Base-by-base conservation (phyloP, 1,140 invertebrate species). In the Drosophila miranda region DNA sequence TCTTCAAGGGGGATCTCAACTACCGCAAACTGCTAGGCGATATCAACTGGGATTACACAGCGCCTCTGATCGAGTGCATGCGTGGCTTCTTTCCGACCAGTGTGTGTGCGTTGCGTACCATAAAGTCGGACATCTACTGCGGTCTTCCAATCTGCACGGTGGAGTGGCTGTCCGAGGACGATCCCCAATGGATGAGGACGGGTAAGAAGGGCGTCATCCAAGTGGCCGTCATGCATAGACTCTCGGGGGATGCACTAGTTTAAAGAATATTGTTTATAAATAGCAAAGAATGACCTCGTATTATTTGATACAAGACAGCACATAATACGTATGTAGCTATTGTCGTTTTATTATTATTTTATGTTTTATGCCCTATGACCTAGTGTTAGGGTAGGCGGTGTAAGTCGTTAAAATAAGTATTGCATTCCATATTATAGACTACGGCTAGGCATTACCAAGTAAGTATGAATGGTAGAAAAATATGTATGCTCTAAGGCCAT, bases 1-100 rank as follows among this genome's bases (percentile, higher is more conserved):
- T 99, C 77, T 98, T 99, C 91, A 99, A 99, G 93, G 99, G 99
- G 0, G 97, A 99, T 89, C 91, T 99, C 11, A 99, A 99, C 92
- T 99, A 99, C 91, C 92, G 98, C 43, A 99, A 99, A 92, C 92
- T 99, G 30, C 91, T 98, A 8, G 96, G 95, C 0, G 99, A 99
- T 90, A 93, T 95, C 34, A 95, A 96, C 75, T 99, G 97, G 95
- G 91, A 94, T 6, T 91, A 94, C 2, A 94, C 93, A 0, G 95
- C 94, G 0, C 83, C 93, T 2, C 97, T 99, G 78, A 83, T 92
- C n/a, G 68, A 91, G 3, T 94, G 95, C 48, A 82, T 99, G 4
- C 92, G 94, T 84, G 95, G 94, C 74, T 99, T 99, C 91, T 91
- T 92, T 48, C 98, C 98, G 8, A 94, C 96, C 6, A 95, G 95